Base-by-base conservation (phyloP, 2,888 invertebrate genomes). In the Chirona hameri region DNA sequence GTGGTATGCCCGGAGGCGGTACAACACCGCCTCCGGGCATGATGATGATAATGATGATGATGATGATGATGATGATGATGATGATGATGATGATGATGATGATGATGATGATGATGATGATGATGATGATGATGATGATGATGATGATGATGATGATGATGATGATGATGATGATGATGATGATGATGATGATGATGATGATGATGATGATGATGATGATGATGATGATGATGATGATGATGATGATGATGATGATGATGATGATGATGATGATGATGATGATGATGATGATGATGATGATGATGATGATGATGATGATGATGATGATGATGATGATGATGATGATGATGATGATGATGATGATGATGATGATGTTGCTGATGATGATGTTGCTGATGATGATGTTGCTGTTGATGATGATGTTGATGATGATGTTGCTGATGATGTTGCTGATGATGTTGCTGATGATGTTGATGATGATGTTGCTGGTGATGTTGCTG, bases 191-290 rank as follows among this genome's bases (percentile, higher is more conserved):
- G 21, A 65, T 65, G 21, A 65, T 65, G 65, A n/a, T 65, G 21
- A 65, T 65, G 21, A 65, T 65, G 65, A n/a, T 65, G 21, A 65
- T 65, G 21, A 65, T 65, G 65, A n/a, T 65, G 21, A 65, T 65
- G 65, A 65, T 65, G 65, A 65, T 65, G 65, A 65, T 65, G 65
- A 65, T 65, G 65, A 65, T 65, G 65, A 65, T 65, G 65, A 65
- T 65, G 65, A 65, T 65, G 65, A 65, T 65, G 65, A 65, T 65
- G 65, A 65, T 65, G 65, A 65, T 65, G 65, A 65, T 65, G 65
- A 65, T 65, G 65, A 65, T 65, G 65, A 65, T 65, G 65, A 65
- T 65, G 65, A 65, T 65, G 65, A 65, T 65, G 65, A 65, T 65
- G 65, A 65, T 65, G 65, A 65, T 65, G 65, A 65, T 65, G 65